A percentile compares a stretch with the other conserved stretches of the same genome.
Evolutionary conservation across 2,888 invertebrate species (phyloP).

Genomic region (Nipponacmea schrenckii): DNA sequence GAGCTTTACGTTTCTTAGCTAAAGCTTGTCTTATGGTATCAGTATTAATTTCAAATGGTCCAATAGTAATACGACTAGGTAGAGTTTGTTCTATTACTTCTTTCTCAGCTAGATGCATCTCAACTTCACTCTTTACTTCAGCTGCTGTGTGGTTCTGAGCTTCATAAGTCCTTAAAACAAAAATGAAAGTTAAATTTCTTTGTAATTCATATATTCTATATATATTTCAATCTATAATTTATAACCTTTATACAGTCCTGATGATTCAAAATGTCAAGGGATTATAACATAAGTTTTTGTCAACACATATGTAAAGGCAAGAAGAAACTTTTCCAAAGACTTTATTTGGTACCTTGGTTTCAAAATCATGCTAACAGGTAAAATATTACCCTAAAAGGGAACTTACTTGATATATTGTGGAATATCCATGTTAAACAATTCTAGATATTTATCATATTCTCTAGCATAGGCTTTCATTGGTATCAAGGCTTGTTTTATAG

Average conservation of each 20-base stretch:
- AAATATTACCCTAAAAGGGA: no score
- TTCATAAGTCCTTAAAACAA: conserved; percentile 70
- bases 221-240: no score
- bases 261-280: no score
- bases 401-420: conserved; percentile 78
- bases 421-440: conserved; percentile 75
- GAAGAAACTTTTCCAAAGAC: no score
- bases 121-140: conserved; percentile 80
- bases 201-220: no score
- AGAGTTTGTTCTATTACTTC: conserved; percentile 77
- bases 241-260: no score
- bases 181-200: no score
- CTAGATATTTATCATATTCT: conserved; percentile 75
- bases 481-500: conserved; percentile 76
- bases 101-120: conserved; percentile 75
- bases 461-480: conserved; percentile 80
- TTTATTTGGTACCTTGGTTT: no score
- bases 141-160: conserved; percentile 75
- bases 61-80: conserved; percentile 80
- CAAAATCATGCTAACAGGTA: no score
- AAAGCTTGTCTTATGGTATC: conserved; percentile 77
- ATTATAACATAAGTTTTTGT: no score
- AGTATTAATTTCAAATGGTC: conserved; percentile 79
- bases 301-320: no score
- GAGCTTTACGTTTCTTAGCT: conserved; percentile 78